Conservation (phyloP, 2,888 invertebrate species). For the Rhagium mordax region DNA sequence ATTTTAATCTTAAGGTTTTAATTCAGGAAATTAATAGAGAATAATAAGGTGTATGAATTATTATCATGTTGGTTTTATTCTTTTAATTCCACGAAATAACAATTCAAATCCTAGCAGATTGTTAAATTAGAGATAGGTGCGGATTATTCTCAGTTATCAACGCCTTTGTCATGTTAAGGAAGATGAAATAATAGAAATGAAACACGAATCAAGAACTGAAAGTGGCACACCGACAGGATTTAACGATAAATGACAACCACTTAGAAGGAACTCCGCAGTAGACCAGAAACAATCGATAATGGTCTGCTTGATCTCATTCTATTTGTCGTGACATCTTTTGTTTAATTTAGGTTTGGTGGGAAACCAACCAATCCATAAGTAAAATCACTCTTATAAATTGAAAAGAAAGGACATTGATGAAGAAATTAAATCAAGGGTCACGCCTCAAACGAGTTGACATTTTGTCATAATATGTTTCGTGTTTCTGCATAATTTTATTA, state of each 20-base stretch:
- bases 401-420: not conserved
- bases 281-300: conserved; percentile 29
- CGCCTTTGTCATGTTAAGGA: not conserved
- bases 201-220: not conserved
- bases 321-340: conserved; percentile 25
- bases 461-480: not conserved
- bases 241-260: conserved; percentile 29
- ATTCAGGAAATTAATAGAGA: not conserved
- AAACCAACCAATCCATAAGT: not conserved
- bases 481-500: too few species aligned
- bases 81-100: not conserved
- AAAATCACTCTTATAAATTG: conserved; percentile 8
- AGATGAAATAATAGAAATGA: conserved; percentile 18
- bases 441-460: not conserved
- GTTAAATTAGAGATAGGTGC: not conserved
- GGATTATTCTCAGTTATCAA: not conserved
- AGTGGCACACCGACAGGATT: conserved; percentile 1
- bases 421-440: not conserved
- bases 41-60: not conserved
- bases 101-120: not conserved
- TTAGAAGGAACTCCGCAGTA: conserved; percentile 24
- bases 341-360: conserved; percentile 17
- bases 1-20: too few species aligned
- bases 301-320: conserved; percentile 14
- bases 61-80: not conserved